These are phyloP conservation scores for Ondatra zibethicus DNA, from an alignment of 2,113 vertebrate species.

Conservation along the genomic window DNA sequence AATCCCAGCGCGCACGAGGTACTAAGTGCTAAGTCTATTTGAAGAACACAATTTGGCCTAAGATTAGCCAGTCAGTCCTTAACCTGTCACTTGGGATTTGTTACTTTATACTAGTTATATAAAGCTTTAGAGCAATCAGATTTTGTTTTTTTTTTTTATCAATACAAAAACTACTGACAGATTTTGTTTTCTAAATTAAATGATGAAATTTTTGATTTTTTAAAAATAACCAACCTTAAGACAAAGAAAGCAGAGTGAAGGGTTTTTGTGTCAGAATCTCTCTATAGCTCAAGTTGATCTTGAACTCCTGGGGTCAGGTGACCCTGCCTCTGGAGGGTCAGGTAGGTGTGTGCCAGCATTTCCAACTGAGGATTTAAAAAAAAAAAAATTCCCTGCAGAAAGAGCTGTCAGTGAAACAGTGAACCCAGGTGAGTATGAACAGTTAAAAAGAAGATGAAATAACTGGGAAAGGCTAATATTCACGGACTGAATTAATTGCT, in stretches of 20 bases:
- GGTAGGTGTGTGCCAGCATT: not conserved
- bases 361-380: not conserved
- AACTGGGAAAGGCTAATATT: not conserved
- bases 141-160: too few species aligned
- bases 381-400: not conserved
- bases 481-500: not conserved
- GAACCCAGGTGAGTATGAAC: not conserved
- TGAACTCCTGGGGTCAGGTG: not conserved
- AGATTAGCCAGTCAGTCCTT: not conserved
- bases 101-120: slow-evolving; percentile 7
- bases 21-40: not conserved
- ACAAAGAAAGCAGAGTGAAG: not conserved
- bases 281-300: not conserved
- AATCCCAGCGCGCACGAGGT: not conserved
- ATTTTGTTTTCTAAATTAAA: slow-evolving; percentile 25
- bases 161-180: too few species aligned
- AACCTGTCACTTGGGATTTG: not conserved
- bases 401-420: not conserved
- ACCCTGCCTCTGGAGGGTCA: not conserved
- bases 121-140: not conserved
- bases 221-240: not conserved
- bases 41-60: not conserved
- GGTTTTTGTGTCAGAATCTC: not conserved
- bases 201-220: not conserved
- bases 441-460: not conserved